Conservation (phyloP, 2,797 vertebrate species). For the Platalea minor region DNA sequence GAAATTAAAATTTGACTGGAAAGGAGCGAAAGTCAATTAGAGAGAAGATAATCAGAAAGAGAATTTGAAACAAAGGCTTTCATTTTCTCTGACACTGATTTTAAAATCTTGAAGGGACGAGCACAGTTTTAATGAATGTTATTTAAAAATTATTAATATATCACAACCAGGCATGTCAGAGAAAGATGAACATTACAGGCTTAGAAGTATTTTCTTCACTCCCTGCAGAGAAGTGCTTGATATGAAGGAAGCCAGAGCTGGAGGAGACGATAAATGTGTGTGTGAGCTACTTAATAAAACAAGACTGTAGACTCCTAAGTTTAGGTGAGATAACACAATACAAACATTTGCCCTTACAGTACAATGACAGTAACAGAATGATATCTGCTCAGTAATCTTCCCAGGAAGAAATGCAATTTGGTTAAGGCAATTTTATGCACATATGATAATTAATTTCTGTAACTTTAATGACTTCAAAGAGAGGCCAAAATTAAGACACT, state of each 20-base stretch:
- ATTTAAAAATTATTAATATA: slow-evolving; percentile 56
- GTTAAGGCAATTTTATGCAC: neutral
- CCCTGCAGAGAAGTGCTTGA: neutral
- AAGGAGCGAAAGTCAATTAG: slow-evolving; percentile 59
- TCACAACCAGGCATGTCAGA: neutral
- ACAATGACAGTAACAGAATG: neutral
- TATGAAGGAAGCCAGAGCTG: neutral
- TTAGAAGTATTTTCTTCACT: slow-evolving; percentile 16
- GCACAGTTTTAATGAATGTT: slow-evolving; percentile 51
- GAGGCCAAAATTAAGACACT: neutral
- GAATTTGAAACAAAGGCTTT: slow-evolving; percentile 48
- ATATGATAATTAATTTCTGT: neutral
- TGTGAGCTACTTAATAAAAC: neutral
- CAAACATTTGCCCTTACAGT: neutral
- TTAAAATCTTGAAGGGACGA: slow-evolving; percentile 18
- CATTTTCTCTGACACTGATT: slow-evolving; percentile 33
- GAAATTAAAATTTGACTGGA: slow-evolving; percentile 57
- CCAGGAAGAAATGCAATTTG: neutral
- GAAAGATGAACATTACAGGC: neutral
- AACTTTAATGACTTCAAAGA: neutral
- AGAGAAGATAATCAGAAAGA: slow-evolving; percentile 46
- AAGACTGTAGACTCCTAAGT: neutral
- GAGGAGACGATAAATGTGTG: neutral
- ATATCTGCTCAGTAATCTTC: neutral
- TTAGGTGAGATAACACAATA: neutral